Conservation (phyloP, 2,113 vertebrate species). For the Parus major region DNA sequence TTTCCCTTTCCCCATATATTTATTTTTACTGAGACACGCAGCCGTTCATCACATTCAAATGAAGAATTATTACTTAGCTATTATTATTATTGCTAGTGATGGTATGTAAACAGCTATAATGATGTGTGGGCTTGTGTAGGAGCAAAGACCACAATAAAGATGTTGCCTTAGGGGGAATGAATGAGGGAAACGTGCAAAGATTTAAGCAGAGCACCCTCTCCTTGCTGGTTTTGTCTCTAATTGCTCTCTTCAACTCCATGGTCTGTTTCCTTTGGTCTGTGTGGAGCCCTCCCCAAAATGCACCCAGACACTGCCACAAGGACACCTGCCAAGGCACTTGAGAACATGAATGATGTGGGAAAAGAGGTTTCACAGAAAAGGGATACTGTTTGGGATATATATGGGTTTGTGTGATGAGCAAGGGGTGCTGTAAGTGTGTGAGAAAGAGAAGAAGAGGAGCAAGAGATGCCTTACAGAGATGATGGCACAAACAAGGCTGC, state of each 20-base stretch:
- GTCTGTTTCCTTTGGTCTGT: background rate
- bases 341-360: background rate
- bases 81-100: constrained; percentile 65
- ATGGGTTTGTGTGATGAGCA: background rate
- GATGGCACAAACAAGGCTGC: background rate
- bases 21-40: constrained; percentile 54
- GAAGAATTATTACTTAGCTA: constrained; percentile 63
- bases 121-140: constrained; percentile 52
- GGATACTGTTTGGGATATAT: background rate
- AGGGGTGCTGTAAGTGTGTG: background rate
- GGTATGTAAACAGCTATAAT: constrained; percentile 66
- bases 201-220: background rate
- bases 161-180: constrained; percentile 21
- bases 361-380: background rate
- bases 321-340: background rate
- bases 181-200: constrained; percentile 5
- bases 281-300: background rate
- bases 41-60: constrained; percentile 62
- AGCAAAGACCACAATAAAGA: constrained; percentile 61
- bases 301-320: background rate
- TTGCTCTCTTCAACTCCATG: background rate
- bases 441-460: background rate
- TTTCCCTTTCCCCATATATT: constrained; percentile 42
- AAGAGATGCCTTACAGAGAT: background rate
- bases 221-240: background rate